Base-by-base conservation (phyloP, 1,140 invertebrate species). In the Apis florea region DNA sequence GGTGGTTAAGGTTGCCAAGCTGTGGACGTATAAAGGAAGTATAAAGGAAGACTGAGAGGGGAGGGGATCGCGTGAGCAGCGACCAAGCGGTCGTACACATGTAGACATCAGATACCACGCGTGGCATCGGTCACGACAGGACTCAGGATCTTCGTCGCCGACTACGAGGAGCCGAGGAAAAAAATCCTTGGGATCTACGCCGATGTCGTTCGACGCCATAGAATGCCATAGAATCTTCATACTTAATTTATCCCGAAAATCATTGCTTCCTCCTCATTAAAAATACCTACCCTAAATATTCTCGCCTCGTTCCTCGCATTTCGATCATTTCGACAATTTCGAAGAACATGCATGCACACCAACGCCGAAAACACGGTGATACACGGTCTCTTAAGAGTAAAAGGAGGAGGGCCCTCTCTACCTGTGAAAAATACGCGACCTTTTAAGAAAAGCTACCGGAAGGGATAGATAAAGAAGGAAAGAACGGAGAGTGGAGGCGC, bases 81-180 rank as follows among this genome's bases (percentile, higher is more conserved):
- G 79, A 82, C 76, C 84, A 58, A 86, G 74, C 82, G 85, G 73
- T 82, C 70, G 79, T 89, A 90, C 90, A 90, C 89, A 88, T 90
- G 89, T 91, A 91, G 83, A 89, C 89, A 90, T 90, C 88, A 89
- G 89, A 90, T 89, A 87, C 74, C 82, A 83, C 88, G 84, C 89
- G 89, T 90, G 83, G 88, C 84, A 88, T 67, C 79, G 85, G 88
- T 90, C 89, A 90, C 89, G 89, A 90, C 88, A 88, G 83, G 54
- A 75, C 87, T 84, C 73, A 75, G 83, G 63, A 86, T 85, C 86
- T 83, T 87, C 79, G 85, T 82, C 85, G 79, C 69, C 76, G 69
- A 24, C 68, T 61, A 72, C 84, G 82, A 83, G 58, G 77, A 78
- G 82, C 74, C 21, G 64, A 24, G 63, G 68, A 63, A 87, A 88